Percentiles rank a stretch among this genome's conserved stretches.
Evolutionary conservation across 2,797 vertebrate genomes (phyloP).

Genomic region (Rhynchotus rufescens): DNA sequence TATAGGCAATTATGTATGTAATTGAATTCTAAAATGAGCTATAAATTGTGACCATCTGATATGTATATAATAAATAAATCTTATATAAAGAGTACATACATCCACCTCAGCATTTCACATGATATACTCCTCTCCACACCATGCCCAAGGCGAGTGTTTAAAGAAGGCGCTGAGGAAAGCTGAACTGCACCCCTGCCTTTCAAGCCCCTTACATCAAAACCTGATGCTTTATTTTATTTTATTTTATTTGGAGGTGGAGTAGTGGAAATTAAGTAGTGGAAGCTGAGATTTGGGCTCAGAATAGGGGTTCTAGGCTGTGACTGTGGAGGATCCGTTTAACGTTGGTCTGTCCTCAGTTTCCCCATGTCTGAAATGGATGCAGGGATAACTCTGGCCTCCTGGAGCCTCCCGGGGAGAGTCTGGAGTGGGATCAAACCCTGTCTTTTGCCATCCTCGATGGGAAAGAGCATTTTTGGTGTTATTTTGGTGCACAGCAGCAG

Average conservation of each 20-base stretch:
- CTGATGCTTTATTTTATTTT: rapidly evolving
- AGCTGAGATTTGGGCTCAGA: background rate
- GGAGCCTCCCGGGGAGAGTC: rapidly evolving
- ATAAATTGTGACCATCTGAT: conserved; percentile 60
- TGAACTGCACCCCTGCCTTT: background rate
- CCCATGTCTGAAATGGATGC: background rate
- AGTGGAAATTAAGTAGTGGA: background rate
- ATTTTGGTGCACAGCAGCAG: background rate
- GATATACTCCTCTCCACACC: background rate
- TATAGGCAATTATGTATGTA: conserved; percentile 72
- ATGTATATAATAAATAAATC: conserved; percentile 49
- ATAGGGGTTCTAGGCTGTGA: background rate
- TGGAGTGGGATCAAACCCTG: background rate
- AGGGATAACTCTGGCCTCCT: rapidly evolving
- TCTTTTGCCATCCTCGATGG: no score
- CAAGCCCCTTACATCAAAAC: background rate
- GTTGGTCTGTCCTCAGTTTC: background rate
- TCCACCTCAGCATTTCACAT: background rate
- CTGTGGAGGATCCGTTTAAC: background rate
- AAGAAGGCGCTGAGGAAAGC: background rate
- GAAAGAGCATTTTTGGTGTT: background rate
- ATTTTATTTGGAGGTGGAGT: no score
- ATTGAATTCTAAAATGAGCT: conserved; percentile 66
- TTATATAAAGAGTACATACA: background rate
- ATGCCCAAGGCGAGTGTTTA: background rate